A percentile compares a stretch with the other conserved stretches of the same genome.
phyloP scores from a whole-genome alignment of 2,888 invertebrate species.

The Lithophane ornitopus region DNA sequence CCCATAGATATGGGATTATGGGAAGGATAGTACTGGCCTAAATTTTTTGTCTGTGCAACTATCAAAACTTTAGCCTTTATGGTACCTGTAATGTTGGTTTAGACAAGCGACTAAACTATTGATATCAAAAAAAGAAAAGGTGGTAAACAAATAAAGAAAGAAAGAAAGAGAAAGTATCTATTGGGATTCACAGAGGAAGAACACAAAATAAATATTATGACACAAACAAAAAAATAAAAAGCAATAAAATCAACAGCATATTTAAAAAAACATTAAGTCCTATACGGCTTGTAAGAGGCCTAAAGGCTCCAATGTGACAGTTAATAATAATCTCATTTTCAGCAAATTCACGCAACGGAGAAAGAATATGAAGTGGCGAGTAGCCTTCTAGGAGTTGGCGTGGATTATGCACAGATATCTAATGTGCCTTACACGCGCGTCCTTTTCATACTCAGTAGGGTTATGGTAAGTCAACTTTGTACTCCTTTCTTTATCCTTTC shows the following conservation, averaged over 20 bases:
- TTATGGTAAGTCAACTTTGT: conserved; percentile 93
- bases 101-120: neutral
- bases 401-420: conserved; percentile 98
- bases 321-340: conserved; percentile 72
- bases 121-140: neutral
- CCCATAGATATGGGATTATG: neutral
- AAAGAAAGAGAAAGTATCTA: neutral
- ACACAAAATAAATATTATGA: neutral
- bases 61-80: neutral
- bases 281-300: neutral
- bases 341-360: conserved; percentile 98
- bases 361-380: conserved; percentile 97
- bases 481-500: neutral
- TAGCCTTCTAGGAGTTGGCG: conserved; percentile 97
- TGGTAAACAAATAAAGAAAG: neutral
- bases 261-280: neutral
- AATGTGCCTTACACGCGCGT: conserved; percentile 97
- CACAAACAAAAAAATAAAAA: neutral
- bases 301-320: neutral
- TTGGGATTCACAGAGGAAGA: neutral
- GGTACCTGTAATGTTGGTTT: neutral
- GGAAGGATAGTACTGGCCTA: neutral
- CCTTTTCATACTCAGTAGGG: conserved; percentile 98
- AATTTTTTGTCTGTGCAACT: neutral
- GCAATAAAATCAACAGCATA: neutral